Evolutionary conservation across 2,888 invertebrate species (phyloP), one percentile per base, ranked within the genome.

Genomic region (Reticulitermes lucifugus): DNA sequence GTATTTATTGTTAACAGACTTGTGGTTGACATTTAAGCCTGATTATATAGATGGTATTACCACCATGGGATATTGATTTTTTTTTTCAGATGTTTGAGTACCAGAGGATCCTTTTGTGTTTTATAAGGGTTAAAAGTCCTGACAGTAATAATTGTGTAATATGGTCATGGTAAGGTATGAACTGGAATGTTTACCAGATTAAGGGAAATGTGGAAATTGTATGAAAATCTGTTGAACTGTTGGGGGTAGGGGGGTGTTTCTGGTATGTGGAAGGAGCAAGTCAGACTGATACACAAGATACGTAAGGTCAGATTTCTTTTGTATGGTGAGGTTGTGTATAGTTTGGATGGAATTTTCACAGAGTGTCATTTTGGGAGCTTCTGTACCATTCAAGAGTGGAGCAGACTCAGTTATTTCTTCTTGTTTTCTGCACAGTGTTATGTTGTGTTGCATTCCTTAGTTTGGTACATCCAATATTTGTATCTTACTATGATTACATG

Each of bases 1-100:
- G 83, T 85, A 87, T 84, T 81, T 81, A 81, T 81, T 81, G 65
- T 81, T 25, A 35, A 59, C 18, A 55, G 18, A 55, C 18, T 18
- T 55, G 55, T 35, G 35, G 35, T 55, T 18, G 18, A 55, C 55
- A 55, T 14, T 55, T 55, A 55, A 18, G 55, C 55, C 65, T 25
- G 25, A 9, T 65, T 65, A 14, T 65, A n/a, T n/a, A 65, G n/a
- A n/a, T 55, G 18, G 25, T 25, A 7, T 65, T 65, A 5, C 25
- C 1, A n/a, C 65, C 2, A 46, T 10, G 5, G 5, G 46, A 10
- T 9, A 5, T 46, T 46, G 46, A 46, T 5, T 46, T 46, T 46
- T 46, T 25, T 65, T 10, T 65, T 65, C 25, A 65, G n/a, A 6
- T 7, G n/a, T 65, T 65, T n/a, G n/a, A 65, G n/a, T 65, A 65